Base-by-base conservation (phyloP, 2,797 vertebrate genomes). In the Rhinella marina region DNA sequence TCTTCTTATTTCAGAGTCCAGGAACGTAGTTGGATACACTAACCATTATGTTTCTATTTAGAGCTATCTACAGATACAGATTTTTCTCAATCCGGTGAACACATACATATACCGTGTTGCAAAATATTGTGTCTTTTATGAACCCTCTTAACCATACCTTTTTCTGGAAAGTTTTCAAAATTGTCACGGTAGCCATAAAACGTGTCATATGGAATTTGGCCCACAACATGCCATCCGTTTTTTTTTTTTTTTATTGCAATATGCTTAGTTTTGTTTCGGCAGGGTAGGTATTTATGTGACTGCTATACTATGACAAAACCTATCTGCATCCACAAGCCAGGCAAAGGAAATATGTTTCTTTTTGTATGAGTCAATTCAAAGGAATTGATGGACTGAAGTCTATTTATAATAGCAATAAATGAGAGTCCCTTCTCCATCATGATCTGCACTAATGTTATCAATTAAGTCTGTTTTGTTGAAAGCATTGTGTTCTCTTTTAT, bases 381-480 rank as follows among this genome's bases (percentile, higher is more conserved):
- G 41, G 48, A 77, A 77, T 77, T 54, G 6, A 54, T 54, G 75
- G 23, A 54, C 23, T 48, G 6, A 16, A 14, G 50, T 8, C 48
- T 73, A 11, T 48, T 10, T 25, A 54, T 77, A 77, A 52, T 77
- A 77, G 21, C 50, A 25, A 52, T 77, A 54, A 54, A 54, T 77
- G 75, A 77, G 75, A 77, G 75, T 54, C 75, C 23, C 23, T 54
- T 54, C 48, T 77, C 13, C 54, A 25, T 77, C 75, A 77, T 77
- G 72, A 54, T 77, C 12, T 8, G 16, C 50, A 13, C 12, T 77
- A 77, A 52, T 77, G 75, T 77, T 77, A 50, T 81, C 75, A 77
- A 77, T 77, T 77, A 77, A 77, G 27, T 29, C 56, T 61, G 23
- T 81, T 81, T 81, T 81, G 78, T 41, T 61, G 56, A 81, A 62